phyloP scores from a whole-genome alignment of 2,113 vertebrate genomes.

The Ariopsis seemanni region DNA sequence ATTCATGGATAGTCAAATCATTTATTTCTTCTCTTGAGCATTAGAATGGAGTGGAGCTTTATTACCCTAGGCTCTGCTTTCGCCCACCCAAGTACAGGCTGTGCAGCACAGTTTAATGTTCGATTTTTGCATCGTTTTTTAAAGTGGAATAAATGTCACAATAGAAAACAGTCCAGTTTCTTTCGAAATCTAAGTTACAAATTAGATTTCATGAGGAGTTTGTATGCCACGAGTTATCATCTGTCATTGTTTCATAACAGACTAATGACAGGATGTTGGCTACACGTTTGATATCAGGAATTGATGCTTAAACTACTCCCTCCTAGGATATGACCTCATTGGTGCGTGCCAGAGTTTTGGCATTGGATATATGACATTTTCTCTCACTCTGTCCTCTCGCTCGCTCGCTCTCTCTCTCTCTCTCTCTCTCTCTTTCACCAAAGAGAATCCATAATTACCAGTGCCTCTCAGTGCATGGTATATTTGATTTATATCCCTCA shows the following conservation, averaged over 20 bases:
- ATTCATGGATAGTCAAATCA: conserved; percentile 28
- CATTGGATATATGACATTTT: neutral
- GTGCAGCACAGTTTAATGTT: neutral
- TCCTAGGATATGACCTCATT: conserved; percentile 35
- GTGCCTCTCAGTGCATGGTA: too few relatives aligned
- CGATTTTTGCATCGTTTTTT: neutral
- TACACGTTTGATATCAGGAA: neutral
- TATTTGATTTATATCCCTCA: too few relatives aligned
- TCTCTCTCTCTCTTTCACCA: neutral
- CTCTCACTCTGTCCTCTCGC: neutral
- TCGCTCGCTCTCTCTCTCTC: neutral
- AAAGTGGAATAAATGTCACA: neutral
- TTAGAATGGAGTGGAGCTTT: neutral
- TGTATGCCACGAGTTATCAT: neutral
- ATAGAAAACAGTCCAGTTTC: neutral
- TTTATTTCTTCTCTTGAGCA: conserved; percentile 22
- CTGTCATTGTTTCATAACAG: neutral
- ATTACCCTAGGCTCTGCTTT: neutral
- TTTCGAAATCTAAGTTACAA: neutral
- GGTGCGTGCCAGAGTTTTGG: neutral
- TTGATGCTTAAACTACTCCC: conserved; percentile 25
- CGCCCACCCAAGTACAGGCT: neutral
- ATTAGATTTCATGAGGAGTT: neutral
- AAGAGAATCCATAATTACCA: too few relatives aligned
- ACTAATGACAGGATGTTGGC: neutral